phyloP scores from a whole-genome alignment of 2,113 vertebrate genomes.

The Sceloporus tristichus region DNA sequence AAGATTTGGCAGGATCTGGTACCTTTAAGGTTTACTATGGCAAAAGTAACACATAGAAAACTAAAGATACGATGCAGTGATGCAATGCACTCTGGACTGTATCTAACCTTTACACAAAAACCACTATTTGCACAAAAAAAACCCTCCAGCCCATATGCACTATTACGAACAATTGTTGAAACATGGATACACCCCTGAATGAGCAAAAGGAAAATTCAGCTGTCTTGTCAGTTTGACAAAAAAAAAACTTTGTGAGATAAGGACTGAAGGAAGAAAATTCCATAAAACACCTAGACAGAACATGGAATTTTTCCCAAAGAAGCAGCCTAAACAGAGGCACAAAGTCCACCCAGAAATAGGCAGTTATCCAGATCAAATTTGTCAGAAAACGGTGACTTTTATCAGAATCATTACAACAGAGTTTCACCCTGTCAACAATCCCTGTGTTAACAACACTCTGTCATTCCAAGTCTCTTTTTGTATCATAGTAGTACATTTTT shows the following conservation, averaged over 20 bases:
- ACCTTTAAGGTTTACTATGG: no score
- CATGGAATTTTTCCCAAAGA: constrained; percentile 12
- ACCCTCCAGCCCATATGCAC: background rate
- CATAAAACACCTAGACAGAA: background rate
- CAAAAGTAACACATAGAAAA: background rate
- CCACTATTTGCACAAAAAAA: background rate
- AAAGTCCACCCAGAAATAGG: background rate
- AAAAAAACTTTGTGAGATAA: background rate
- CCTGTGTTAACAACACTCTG: background rate
- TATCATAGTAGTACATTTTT: background rate
- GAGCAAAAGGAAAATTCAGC: background rate
- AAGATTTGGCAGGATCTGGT: no score
- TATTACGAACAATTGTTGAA: background rate
- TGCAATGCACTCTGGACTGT: background rate
- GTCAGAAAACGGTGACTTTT: background rate
- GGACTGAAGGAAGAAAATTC: constrained; percentile 1
- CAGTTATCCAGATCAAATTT: background rate
- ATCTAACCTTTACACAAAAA: background rate
- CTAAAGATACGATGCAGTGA: background rate
- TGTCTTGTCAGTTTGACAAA: background rate
- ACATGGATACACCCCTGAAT: background rate
- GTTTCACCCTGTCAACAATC: background rate
- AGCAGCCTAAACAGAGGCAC: background rate
- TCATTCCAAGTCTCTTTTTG: background rate
- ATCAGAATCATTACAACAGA: background rate